Base-by-base conservation (phyloP, 2,888 invertebrate species). In the Luffia ferchaultella region DNA sequence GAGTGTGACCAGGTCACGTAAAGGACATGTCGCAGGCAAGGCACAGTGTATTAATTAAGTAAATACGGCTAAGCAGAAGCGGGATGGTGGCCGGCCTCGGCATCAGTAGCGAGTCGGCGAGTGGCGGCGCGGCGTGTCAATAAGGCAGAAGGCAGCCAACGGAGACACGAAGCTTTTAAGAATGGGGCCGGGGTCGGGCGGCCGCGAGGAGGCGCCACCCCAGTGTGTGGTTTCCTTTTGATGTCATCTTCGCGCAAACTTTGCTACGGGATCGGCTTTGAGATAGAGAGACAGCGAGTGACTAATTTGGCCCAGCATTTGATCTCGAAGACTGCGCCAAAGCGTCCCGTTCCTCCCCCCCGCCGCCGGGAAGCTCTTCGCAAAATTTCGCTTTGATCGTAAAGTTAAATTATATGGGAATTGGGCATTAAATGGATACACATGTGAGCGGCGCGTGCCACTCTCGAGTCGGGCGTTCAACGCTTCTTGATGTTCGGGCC, bases 241-340 rank as follows among this genome's bases (percentile, higher is more conserved):
- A 83, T 82, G 83, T 83, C 82, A 83, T 83, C 83, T 83, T 83
- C 82, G 83, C 80, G 82, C 82, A 83, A 83, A 83, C 83, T 83
- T 83, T 83, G 82, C 83, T 82, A 76, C 83, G 80, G 51, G 82
- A 83, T 83, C 83, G 83, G 83, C 83, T 83, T 83, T 83, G 83
- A 83, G 83, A 83, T 83, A 83, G 82, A 83, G 83, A 83, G 79
- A 79, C 82, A 79, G 82, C 80, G 83, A 83, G 83, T 82, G 82
- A 83, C 83, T 82, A 83, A 83, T 83, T 83, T 82, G 80, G 82
- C 83, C 83, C 79, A 82, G 79, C 83, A 83, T 83, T 83, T 82
- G 83, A 83, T 82, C 82, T 82, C 79, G 72, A 73, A 68, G 74
- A 75, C 77, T 76, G 71, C 73, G 67, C 68, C 71, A 73, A 65